Evolutionary conservation across 2,113 vertebrate genomes (phyloP).

Genomic region (Lasiurus borealis): DNA sequence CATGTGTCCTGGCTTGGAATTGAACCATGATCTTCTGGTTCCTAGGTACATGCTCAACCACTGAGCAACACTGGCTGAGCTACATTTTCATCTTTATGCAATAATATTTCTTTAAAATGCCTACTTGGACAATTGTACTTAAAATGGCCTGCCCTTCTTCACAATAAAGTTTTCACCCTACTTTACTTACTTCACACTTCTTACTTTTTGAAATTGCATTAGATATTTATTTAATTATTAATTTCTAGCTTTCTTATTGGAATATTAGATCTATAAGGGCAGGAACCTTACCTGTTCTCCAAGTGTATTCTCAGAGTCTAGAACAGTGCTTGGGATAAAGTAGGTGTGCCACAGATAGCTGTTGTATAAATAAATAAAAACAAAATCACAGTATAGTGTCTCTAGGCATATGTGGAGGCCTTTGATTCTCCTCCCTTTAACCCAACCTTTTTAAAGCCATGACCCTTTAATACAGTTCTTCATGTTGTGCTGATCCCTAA

Average conservation of each 20-base stretch:
- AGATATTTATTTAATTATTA: neutral
- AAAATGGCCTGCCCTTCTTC: neutral
- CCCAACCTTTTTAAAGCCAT: too few species aligned
- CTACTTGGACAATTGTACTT: too few species aligned
- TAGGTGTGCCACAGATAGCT: neutral
- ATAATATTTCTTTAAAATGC: neutral
- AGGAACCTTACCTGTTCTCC: neutral
- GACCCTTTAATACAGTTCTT: too few species aligned
- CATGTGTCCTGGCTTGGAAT: too few species aligned
- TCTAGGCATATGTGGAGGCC: too few species aligned
- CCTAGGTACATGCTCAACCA: too few species aligned
- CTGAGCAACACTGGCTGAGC: too few species aligned
- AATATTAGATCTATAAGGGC: neutral
- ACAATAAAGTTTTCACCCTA: neutral
- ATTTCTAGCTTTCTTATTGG: neutral
- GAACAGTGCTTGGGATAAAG: too few species aligned
- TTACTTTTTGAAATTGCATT: neutral
- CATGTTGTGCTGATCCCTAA: too few species aligned
- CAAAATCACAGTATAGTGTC: accelerated
- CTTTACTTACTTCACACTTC: neutral
- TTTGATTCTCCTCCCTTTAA: neutral
- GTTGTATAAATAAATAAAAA: neutral
- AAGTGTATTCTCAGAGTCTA: neutral
- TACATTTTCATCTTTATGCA: neutral
- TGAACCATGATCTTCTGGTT: too few species aligned